These are phyloP conservation scores for Myiagra hebetior DNA, from an alignment of 2,113 vertebrate genomes.

Conservation along the genomic window DNA sequence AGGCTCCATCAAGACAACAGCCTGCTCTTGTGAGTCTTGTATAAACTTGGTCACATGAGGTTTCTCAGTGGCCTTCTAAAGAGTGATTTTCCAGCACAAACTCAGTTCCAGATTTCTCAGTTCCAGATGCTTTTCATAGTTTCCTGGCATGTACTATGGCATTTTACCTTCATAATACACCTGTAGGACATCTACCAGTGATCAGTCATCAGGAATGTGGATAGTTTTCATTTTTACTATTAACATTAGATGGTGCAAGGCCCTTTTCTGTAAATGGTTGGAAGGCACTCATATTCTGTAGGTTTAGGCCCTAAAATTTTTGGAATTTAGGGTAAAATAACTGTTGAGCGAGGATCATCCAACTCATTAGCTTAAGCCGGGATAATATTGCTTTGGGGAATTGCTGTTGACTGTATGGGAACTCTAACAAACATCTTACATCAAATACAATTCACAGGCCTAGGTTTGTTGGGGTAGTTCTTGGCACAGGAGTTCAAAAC, in stretches of 20 bases:
- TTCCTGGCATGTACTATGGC: neutral
- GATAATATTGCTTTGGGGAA: neutral
- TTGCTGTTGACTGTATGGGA: neutral
- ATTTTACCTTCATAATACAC: neutral
- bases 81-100: neutral
- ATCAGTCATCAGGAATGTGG: neutral
- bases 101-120: neutral
- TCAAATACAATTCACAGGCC: neutral
- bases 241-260: neutral
- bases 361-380: neutral
- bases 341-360: neutral
- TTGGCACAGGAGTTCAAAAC: neutral
- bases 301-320: neutral
- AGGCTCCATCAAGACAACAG: neutral
- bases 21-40: neutral
- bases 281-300: neutral
- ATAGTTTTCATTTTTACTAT: neutral
- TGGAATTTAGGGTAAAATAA: neutral
- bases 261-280: neutral
- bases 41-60: neutral
- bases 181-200: neutral
- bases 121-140: neutral
- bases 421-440: neutral
- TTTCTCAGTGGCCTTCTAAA: neutral
- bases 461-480: neutral